Base-by-base conservation (phyloP, 2,113 vertebrate genomes). In the Anser brachyrhynchus region DNA sequence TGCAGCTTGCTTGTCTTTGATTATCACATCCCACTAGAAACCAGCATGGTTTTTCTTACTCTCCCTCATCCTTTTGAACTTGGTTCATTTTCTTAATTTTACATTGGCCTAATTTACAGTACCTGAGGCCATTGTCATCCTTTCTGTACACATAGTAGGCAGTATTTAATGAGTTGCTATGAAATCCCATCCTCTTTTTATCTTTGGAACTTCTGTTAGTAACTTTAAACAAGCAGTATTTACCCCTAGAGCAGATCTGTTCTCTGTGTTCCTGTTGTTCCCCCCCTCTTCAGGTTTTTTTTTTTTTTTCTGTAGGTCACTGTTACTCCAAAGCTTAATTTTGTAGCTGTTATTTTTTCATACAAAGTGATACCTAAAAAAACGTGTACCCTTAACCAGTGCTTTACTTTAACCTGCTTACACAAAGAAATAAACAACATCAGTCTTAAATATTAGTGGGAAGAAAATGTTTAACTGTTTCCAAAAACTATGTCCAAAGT, bases 41-140 rank as follows among this genome's bases (percentile, higher is more conserved):
- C 69, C 43, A 89, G 25, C 10, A 65, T 13, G 28, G 4, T 25
- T 71, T 83, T 67, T 67, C 21, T 86, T 46, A 79, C 21, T 83
- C 16, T 70, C 14, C 6, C 16, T 89, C 39, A 43, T 51, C 25
- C 64, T 73, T 86, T 80, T 77, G 81, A 93, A 89, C 26, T 77
- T 80, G 35, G 25, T 74, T 87, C 10, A 41, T 87, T 91, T 87
- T 57, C 59, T 66, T 87, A 57, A 81, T 91, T 93, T 91, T 84
- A 0, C 46, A 37, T n/a, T 66, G 55, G 14, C 77, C 55, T 81
- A 52, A 87, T 94, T 95, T 91, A 70, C n/a, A 44, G 51, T 70
- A 74, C 69, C 59, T 69, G 65, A 80, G 44, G 90, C 65, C 55
- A 74, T 65, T 93, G 37, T 55, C 39, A 89, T 81, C n/a, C 29